Percentiles rank a stretch among this genome's conserved stretches.
phyloP scores from a whole-genome alignment of 2,888 invertebrate genomes.

The Drosophila parthenogenetica region DNA sequence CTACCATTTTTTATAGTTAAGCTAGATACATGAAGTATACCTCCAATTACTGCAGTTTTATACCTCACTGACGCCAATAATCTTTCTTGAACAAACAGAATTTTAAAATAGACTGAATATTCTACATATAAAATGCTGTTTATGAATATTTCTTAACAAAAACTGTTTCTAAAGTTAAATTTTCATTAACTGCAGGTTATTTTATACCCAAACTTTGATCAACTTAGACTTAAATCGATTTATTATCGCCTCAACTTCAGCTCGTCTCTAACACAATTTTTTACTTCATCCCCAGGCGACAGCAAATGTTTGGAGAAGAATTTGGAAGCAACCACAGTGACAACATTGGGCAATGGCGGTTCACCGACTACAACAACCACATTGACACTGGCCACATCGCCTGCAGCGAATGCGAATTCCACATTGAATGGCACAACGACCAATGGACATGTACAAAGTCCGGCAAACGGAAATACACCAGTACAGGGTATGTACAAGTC shows the following conservation, averaged over 20 bases:
- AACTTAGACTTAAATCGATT: neutral
- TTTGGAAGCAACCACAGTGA: conserved; percentile 74
- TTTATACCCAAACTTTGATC: too few species aligned
- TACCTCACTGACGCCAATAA: too few species aligned
- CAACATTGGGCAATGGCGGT: conserved; percentile 70
- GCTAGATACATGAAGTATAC: too few species aligned
- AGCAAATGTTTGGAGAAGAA: conserved; percentile 84
- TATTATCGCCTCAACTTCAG: neutral
- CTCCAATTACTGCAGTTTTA: too few species aligned
- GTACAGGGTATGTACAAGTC: conserved; percentile 29
- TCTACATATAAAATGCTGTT: too few species aligned
- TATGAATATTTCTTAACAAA: too few species aligned
- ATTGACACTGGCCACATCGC: conserved; percentile 62
- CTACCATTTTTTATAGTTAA: too few species aligned
- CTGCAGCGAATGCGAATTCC: conserved; percentile 36
- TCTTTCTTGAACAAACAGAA: too few species aligned
- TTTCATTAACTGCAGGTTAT: too few species aligned
- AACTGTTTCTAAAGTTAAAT: too few species aligned
- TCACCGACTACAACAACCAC: conserved; percentile 74
- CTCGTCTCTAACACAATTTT: conserved; percentile 10
- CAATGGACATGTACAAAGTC: conserved; percentile 56
- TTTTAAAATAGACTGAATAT: too few species aligned
- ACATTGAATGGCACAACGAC: conserved; percentile 36
- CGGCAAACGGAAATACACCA: conserved; percentile 57
- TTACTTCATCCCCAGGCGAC: conserved; percentile 71